Evolutionary conservation across 2,888 invertebrate species (phyloP), one percentile per base, ranked within the genome.

Genomic region (Polyploca ridens): DNA sequence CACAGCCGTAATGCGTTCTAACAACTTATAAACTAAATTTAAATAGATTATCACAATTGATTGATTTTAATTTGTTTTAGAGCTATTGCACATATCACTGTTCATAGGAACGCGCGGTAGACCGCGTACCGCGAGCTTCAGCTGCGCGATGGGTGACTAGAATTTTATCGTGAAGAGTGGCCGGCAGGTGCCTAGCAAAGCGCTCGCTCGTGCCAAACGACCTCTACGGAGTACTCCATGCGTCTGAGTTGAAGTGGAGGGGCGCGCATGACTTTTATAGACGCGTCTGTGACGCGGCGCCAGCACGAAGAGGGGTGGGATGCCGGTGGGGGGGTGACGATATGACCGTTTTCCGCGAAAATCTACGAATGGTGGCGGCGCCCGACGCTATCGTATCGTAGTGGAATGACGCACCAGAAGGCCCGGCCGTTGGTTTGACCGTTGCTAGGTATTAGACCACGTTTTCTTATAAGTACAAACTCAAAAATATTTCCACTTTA

Each of bases 151-250:
- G 90, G 89, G 88, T 94, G 94, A 94, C 94, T 94, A 94, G 94
- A 94, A 88, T 92, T 84, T 81, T 88, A 87, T 90, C 88, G 89
- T 91, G 86, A 89, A 90, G 87, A 86, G 89, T 89, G 92, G 93
- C 93, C 91, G 94, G 94, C 94, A 94, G 94, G 94, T 94, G 94
- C 94, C 94, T 94, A 94, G 94, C 94, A 93, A 94, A 94, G 94
- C 94, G 93, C 92, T 92, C 93, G 94, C 94, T 94, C 94, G 94
- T 94, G 94, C 94, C 94, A 94, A 94, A 94, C 94, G 89, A 94
- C 94, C 94, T 94, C 94, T 93, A 94, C 94, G 93, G 94, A 94
- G 94, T 94, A 94, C 94, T 94, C 94, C 94, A 94, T 94, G 94
- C 94, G 94, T 93, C 91, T 94, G 93, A 93, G 92, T 91, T 91